Base-by-base conservation (phyloP, 2,888 invertebrate species). In the Ennomos quercinarius region DNA sequence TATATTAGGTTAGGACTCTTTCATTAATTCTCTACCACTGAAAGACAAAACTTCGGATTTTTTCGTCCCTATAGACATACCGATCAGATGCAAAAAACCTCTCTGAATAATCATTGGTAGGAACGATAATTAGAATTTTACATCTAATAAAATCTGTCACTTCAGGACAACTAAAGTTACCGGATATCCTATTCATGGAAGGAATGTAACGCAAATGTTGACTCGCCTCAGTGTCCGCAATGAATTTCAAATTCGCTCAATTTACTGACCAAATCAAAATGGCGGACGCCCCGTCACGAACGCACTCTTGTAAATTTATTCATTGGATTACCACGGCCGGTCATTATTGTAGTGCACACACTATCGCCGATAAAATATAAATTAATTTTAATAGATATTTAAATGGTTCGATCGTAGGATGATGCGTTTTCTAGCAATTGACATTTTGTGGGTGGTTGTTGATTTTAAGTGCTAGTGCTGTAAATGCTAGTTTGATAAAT, bases 171-270 rank as follows among this genome's bases (percentile, higher is more conserved):
- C 10, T 8, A 13, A 39, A 41, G 13, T 9, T 53, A 40, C 39
- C 38, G 52, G 45, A 53, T 53, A 45, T 45, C 52, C 58, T 46
- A 57, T 63, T 57, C 56, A 59, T 61, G 56, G 45, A 48, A 45
- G 41, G 55, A 63, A 63, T 63, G 34, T 27, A 72, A 71, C 62
- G 60, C 67, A 67, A 73, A 70, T 70, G 70, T 69, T 68, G 68
- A 68, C 65, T 65, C 60, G 39, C 34, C 43, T 61, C 60, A 43
- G 57, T 64, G 62, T 63, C 62, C 61, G 77, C 83, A 78, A 86
- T 85, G 80, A 85, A 86, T 84, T 83, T 81, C 79, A 86, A 86
- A 86, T 86, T 82, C 78, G 80, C 79, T 80, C 77, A 78, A 82
- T 81, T 80, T 82, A 82, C 77, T 72, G 73, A 64, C 67, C 57